A percentile compares a stretch with the other conserved stretches of the same genome.
Conservation (phyloP, 2,888 invertebrate species). For the Nowickia ferox region DNA sequence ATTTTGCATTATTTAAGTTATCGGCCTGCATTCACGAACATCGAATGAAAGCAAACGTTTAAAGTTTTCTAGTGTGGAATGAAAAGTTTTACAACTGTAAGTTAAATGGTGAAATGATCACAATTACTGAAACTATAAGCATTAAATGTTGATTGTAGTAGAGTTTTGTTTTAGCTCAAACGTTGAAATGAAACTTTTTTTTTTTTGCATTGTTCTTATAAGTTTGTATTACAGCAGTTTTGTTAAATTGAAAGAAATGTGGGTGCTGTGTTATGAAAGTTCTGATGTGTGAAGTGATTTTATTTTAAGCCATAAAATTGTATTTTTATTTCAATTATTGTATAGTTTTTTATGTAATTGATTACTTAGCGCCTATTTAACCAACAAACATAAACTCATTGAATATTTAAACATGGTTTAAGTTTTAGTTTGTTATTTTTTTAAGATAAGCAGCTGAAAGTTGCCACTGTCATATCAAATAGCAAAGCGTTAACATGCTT, state of each 20-base stretch:
- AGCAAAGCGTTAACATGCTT: too few species aligned
- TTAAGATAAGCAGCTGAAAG: too few species aligned
- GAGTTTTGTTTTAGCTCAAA: slow-evolving; percentile 15
- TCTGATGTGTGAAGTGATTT: background rate
- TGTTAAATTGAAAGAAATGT: background rate
- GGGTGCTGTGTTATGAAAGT: background rate
- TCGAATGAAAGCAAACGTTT: slow-evolving; percentile 26
- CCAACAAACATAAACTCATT: too few species aligned
- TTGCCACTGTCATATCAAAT: too few species aligned
- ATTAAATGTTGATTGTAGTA: slow-evolving; percentile 34
- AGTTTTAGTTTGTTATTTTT: too few species aligned
- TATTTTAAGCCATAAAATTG: too few species aligned
- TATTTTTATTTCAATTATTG: too few species aligned
- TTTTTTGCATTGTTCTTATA: background rate
- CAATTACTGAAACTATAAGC: background rate
- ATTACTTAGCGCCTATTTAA: too few species aligned
- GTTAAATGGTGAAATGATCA: slow-evolving; percentile 15
- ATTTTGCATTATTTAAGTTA: slow-evolving; percentile 18
- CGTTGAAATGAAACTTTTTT: slow-evolving; percentile 22
- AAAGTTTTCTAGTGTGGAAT: slow-evolving; percentile 35
- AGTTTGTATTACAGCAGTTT: background rate
- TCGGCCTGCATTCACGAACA: slow-evolving; percentile 1
- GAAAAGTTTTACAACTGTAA: slow-evolving; percentile 32
- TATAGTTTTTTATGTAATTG: too few species aligned
- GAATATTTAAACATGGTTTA: too few species aligned